Evolutionary conservation across 2,113 vertebrate species (phyloP), one percentile per base, ranked within the genome.

Genomic region (Dipodomys spectabilis): DNA sequence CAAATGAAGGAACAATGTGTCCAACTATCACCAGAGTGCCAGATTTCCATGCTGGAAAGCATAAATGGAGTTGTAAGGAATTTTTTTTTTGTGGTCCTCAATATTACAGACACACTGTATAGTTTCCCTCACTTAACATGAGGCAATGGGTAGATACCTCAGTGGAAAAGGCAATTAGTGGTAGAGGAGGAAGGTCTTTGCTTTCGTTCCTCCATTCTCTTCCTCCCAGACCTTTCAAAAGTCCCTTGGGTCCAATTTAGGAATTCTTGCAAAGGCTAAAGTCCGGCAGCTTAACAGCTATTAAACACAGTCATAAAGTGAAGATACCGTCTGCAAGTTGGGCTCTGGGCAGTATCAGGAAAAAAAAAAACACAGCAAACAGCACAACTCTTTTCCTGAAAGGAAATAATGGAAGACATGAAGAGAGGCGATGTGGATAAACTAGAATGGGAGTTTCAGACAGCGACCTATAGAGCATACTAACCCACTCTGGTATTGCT

Each of bases 401-500:
- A 92, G 80, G 96, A 97, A 96, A 78, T 92, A 95, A 95, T 83
- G 88, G 84, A 64, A 86, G 88, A 71, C n/a, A 69, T 28, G 64
- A 82, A 91, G 85, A 62, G 78, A 62, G 80, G 86, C 89, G 19
- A 11, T 86, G 67, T 73, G 88, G 82, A 44, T 85, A 88, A 95
- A 93, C 77, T 86, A 87, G 90, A 93, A 0, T 39, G 83, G 86
- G 88, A 71, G 62, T 86, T 78, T 39, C 84, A 95, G 93, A 95
- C 12, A 78, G 93, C 15, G 80, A 96, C 93, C 86, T 19, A 0
- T 8, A 82, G 96, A 98, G 97, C 96, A 92, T 87, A 92, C 97
- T 97, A 97, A 98, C 98, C 97, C 97, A 96, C 97, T 94, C 95
- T 94, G 96, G 97, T 98, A 96, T 90, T 97, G 95, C 98, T 98